phyloP scores from a whole-genome alignment of 2,797 vertebrate species.

The Phrynocephalus forsythii region DNA sequence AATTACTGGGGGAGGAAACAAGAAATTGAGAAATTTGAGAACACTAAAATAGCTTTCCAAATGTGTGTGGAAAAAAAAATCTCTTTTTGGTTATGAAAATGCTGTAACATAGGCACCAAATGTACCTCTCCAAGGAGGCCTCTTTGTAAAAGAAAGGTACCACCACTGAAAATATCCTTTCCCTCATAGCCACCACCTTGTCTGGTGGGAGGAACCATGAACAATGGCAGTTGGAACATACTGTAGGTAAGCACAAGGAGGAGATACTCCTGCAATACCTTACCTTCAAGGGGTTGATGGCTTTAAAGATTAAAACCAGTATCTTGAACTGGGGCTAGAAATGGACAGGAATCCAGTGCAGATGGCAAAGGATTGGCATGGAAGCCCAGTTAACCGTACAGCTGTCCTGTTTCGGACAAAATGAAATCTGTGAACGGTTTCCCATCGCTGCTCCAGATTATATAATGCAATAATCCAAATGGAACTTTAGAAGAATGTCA shows the following conservation, averaged over 20 bases:
- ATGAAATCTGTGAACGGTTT: background rate
- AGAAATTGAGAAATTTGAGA: background rate
- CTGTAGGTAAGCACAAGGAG: background rate
- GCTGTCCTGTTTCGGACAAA: background rate
- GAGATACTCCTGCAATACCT: background rate
- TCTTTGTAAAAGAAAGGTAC: background rate
- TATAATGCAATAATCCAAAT: background rate
- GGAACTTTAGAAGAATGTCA: background rate
- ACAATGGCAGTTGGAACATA: too few species aligned
- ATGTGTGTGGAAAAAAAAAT: background rate
- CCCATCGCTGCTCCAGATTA: background rate
- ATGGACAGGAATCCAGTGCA: background rate
- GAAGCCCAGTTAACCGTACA: background rate
- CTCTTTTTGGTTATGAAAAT: background rate
- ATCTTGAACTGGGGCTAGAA: background rate
- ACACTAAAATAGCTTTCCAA: background rate
- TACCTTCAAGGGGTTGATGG: background rate
- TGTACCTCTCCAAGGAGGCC: background rate
- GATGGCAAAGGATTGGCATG: background rate
- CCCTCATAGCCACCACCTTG: background rate
- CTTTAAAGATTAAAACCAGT: background rate
- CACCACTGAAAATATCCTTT: background rate
- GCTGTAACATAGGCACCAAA: background rate
- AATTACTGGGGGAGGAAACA: background rate
- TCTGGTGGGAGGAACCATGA: too few species aligned